Evolutionary conservation across 2,113 vertebrate species (phyloP).

Genomic region (Mellivora capensis): DNA sequence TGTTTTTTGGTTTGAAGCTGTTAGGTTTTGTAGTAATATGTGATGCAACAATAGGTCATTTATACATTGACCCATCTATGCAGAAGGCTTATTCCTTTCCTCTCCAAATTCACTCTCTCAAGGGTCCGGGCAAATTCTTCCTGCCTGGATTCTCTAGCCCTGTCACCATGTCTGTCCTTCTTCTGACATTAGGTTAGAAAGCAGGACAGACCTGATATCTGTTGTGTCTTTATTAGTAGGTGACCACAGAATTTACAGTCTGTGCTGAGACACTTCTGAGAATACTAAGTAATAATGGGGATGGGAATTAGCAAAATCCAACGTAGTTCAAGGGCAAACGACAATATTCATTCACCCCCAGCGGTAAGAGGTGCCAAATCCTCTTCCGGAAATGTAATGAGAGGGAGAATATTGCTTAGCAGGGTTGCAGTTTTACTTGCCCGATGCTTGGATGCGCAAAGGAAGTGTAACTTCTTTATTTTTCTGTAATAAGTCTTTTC

Average conservation of each 20-base stretch:
- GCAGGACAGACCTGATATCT: neutral
- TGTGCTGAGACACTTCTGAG: neutral
- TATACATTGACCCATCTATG: neutral
- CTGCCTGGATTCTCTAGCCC: neutral
- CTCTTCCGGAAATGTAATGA: neutral
- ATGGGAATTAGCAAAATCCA: neutral
- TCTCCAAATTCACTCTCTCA: neutral
- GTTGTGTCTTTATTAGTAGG: neutral
- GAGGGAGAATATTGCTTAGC: neutral
- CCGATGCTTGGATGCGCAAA: neutral
- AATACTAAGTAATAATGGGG: neutral
- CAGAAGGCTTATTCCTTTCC: neutral
- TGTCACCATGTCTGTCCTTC: neutral
- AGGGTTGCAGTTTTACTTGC: neutral
- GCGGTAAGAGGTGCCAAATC: neutral
- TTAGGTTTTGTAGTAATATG: neutral
- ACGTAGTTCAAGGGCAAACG: neutral
- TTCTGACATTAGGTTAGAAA: neutral
- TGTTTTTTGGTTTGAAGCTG: neutral
- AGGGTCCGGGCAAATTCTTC: neutral
- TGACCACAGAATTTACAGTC: neutral
- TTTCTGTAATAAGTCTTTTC: neutral
- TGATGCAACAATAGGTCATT: neutral
- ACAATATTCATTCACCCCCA: neutral
- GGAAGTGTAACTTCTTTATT: neutral